Conservation (phyloP, 2,113 vertebrate genomes). For the Nycticryphes semicollaris region DNA sequence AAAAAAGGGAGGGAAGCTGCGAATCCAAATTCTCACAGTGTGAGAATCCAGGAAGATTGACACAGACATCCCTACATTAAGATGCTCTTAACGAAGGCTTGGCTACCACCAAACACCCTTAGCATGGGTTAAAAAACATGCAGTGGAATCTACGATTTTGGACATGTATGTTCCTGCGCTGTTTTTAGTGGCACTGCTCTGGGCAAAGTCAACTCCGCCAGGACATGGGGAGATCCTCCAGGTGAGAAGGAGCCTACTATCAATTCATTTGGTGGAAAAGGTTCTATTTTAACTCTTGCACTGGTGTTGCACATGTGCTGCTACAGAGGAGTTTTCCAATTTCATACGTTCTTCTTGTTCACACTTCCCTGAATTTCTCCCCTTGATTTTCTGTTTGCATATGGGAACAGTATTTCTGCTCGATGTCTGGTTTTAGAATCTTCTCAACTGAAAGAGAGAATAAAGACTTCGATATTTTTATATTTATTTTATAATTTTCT, state of each 20-base stretch:
- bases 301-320: not conserved
- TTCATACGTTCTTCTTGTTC: not conserved
- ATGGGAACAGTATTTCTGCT: not conserved
- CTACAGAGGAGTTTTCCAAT: not conserved
- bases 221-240: not conserved
- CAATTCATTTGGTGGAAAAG: not conserved
- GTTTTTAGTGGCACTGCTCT: not conserved
- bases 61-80: fast-evolving
- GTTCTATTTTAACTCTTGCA: not conserved
- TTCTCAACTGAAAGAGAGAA: not conserved
- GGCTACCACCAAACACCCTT: not conserved
- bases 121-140: not conserved
- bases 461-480: not conserved
- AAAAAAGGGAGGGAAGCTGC: not conserved
- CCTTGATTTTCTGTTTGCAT: not conserved
- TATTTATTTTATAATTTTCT: not conserved
- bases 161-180: not conserved
- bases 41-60: not conserved
- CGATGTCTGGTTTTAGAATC: not conserved
- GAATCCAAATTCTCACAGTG: not conserved
- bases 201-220: not conserved
- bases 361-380: not conserved
- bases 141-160: not conserved
- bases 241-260: not conserved
- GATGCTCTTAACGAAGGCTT: not conserved